Base-by-base conservation (phyloP, 37 sponge, comb jelly and placozoan genomes). In the Ephydatia muelleri region DNA sequence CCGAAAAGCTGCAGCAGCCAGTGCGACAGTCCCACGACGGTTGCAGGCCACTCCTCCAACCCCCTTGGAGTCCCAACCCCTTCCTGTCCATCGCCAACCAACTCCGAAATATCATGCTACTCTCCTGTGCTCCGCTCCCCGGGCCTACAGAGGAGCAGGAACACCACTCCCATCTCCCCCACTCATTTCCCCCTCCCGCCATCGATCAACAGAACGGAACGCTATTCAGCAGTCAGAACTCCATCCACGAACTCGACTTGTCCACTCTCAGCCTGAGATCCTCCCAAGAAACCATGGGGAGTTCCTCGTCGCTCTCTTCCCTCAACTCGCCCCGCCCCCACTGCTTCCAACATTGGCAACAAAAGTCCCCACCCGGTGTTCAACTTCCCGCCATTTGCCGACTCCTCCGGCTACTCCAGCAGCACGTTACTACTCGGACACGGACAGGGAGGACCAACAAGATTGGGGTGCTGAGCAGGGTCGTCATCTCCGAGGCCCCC, bases 21-120 rank as follows among this genome's bases (percentile, higher is more conserved):
- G 0, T 93, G 93, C 76, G 87, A 82, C 75, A 93, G 93, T 27
- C 93, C 93, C 27, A 93, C 90, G 5, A 39, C 72, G 48, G 31
- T 68, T 19, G 77, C n/a, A 76, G 34, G 8, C 84, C 76, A 22
- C 43, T 78, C 23, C 34, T 84, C 4, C 89, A 89, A 19, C 48
- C 87, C 13, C 87, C 91, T 28, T 93, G 90, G 90, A 93, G 93
- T 65, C 93, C 93, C 0, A 80, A 80, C 13, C 92, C 92, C 92
- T 22, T 82, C 84, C 0, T 92, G 88, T 36, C 83, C 92, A 65
- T 84, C 89, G 64, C 92, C 92, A 19, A 81, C 89, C 5, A 82
- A 82, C 2, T 78, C 82, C 2, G 90, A 86, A 25, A 73, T 80
- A 49, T 86, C 86, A 28, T 74, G 84, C 36, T 88, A 88, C 70